phyloP scores from a whole-genome alignment of 2,797 vertebrate species.

The Myotis findleyi region DNA sequence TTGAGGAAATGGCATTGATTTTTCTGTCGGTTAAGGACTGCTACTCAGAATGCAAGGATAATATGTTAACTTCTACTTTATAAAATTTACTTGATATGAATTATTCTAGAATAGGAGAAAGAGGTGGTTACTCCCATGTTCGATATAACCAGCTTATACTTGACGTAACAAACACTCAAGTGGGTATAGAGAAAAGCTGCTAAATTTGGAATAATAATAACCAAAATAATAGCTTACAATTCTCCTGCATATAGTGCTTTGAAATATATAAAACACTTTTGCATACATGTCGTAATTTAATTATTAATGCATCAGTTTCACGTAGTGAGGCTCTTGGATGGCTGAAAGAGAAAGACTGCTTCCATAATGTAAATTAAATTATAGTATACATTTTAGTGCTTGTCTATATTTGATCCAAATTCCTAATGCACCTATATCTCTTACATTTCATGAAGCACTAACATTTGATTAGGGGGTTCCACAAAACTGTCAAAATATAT shows the following conservation, averaged over 20 bases:
- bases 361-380: constrained; percentile 21
- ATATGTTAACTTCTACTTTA: constrained; percentile 81
- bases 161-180: neutral
- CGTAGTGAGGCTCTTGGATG: neutral
- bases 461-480: neutral
- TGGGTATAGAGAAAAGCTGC: neutral
- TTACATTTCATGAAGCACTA: neutral
- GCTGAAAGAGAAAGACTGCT: constrained; percentile 20
- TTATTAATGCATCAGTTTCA: neutral
- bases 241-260: neutral
- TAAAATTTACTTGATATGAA: constrained; percentile 69
- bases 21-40: constrained; percentile 75
- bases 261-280: neutral
- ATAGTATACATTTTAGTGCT: neutral
- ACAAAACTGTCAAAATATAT: constrained; percentile 42
- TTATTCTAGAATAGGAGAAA: constrained; percentile 44
- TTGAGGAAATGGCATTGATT: constrained; percentile 83
- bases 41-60: constrained; percentile 70
- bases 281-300: neutral
- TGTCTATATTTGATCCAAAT: neutral
- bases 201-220: constrained; percentile 21
- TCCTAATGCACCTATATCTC: neutral
- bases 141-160: neutral
- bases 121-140: neutral
- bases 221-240: neutral